Percentiles rank a stretch among this genome's conserved stretches.
Conservation (phyloP, 2,888 invertebrate species). For the Catocala nupta region DNA sequence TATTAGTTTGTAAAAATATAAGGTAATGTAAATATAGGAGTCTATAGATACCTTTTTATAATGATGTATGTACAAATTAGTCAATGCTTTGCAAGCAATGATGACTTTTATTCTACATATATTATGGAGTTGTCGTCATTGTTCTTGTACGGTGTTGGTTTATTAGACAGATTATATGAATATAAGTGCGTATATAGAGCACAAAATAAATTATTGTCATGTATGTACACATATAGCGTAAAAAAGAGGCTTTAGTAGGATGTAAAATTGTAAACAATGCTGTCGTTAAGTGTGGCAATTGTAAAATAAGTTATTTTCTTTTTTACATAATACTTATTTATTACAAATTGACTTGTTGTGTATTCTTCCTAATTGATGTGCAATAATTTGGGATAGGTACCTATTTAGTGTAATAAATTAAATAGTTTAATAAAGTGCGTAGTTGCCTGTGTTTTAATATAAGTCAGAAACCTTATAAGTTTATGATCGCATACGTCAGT, state of each 20-base stretch:
- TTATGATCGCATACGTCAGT: too few species aligned
- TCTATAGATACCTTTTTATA: slow-evolving; percentile 22
- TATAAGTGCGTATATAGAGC: background rate
- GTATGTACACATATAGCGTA: background rate
- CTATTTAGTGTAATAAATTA: slow-evolving; percentile 45
- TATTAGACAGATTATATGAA: background rate
- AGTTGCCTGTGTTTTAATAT: slow-evolving; percentile 23
- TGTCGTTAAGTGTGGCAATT: slow-evolving; percentile 5
- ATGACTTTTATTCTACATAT: background rate
- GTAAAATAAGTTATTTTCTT: slow-evolving; percentile 1
- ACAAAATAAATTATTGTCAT: slow-evolving; percentile 11
- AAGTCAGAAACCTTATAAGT: background rate
- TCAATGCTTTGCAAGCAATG: slow-evolving; percentile 6
- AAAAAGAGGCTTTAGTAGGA: slow-evolving; percentile 10
- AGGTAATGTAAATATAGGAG: slow-evolving; percentile 61
- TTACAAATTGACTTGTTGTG: slow-evolving; percentile 54
- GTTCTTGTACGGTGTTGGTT: too few species aligned
- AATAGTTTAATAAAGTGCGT: slow-evolving; percentile 42
- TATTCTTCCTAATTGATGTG: slow-evolving; percentile 63
- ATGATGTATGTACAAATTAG: slow-evolving; percentile 24
- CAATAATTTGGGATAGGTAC: slow-evolving; percentile 67
- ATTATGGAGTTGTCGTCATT: too few species aligned
- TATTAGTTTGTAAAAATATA: slow-evolving; percentile 24
- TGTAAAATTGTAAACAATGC: slow-evolving; percentile 28
- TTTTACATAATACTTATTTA: slow-evolving; percentile 49